Conservation (phyloP, 2,797 vertebrate genomes). For the Anas georgica region DNA sequence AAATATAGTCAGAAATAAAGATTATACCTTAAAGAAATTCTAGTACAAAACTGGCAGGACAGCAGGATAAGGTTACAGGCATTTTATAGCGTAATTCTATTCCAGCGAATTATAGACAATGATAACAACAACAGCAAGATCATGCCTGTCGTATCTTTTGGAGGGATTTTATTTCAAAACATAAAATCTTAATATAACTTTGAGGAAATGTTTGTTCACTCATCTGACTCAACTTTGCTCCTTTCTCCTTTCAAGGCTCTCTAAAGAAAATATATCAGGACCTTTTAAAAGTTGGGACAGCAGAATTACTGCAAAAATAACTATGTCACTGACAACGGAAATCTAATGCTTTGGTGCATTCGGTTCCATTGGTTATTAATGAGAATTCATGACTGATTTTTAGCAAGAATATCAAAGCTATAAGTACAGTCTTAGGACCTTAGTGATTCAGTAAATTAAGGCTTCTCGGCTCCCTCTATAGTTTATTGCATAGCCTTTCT, state of each 20-base stretch:
- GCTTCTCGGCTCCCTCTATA: background rate
- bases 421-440: constrained; percentile 19
- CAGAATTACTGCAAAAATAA: background rate
- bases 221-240: background rate
- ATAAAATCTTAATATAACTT: background rate
- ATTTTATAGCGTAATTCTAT: background rate
- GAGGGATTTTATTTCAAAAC: background rate
- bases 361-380: constrained; percentile 43
- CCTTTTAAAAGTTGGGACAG: background rate
- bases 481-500: constrained; percentile 44
- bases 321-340: constrained; percentile 17
- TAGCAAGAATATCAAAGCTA: constrained; percentile 37
- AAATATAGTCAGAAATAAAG: background rate
- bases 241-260: background rate
- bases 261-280: background rate
- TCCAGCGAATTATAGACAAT: background rate
- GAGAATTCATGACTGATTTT: constrained; percentile 51
- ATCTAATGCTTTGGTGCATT: constrained; percentile 21
- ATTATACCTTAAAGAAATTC: background rate
- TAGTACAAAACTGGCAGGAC: background rate
- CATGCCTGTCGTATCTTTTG: background rate
- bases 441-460: constrained; percentile 46
- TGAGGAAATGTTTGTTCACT: background rate
- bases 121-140: background rate
- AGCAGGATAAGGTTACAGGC: background rate